Base-by-base conservation (phyloP, 2,888 invertebrate species). In the Agrotis segetum region DNA sequence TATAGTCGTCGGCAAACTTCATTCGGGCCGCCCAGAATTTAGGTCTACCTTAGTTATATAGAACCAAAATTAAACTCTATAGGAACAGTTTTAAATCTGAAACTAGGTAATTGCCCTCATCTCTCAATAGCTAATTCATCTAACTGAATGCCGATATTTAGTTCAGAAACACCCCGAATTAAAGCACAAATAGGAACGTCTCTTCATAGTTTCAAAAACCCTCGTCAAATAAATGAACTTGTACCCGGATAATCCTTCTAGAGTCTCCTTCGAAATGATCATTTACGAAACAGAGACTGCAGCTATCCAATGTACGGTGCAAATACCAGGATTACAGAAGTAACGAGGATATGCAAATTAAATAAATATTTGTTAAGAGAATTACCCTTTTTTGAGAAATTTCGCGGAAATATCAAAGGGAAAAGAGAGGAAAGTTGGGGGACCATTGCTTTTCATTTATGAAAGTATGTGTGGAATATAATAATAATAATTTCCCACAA, bases 251-350 rank as follows among this genome's bases (percentile, higher is more conserved):
- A 79, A 79, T 74, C 78, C 67, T 24, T 21, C 44, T 11, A 29
- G 52, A 79, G 62, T 63, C 66, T 68, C 66, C 59, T 53, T 79
- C 53, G 17, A 66, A 80, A 76, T 79, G 59, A 76, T 79, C 76
- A 59, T 80, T 71, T 75, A 52, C 50, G 29, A 75, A 63, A 67
- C 65, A 65, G 58, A 66, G 59, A 60, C 80, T 79, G 76, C 24
- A 67, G 63, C 56, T 60, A 63, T 66, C 40, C 64, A 40, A 74
- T 58, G 79, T 67, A 62, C 79, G 59, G 17, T 62, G 14, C 44
- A 16, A n/a, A 53, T 58, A 61, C 60, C 34, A 61, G 50, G 64
- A 79, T 61, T 19, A 34, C 47, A 69, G 50, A 78, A 64, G 13
- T 9, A 49, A 47, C 6, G 2, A 47, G 46, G 62, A 67, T 69